Conservation (phyloP, 2,888 invertebrate species). For the Xestoiulus laeticollis region DNA sequence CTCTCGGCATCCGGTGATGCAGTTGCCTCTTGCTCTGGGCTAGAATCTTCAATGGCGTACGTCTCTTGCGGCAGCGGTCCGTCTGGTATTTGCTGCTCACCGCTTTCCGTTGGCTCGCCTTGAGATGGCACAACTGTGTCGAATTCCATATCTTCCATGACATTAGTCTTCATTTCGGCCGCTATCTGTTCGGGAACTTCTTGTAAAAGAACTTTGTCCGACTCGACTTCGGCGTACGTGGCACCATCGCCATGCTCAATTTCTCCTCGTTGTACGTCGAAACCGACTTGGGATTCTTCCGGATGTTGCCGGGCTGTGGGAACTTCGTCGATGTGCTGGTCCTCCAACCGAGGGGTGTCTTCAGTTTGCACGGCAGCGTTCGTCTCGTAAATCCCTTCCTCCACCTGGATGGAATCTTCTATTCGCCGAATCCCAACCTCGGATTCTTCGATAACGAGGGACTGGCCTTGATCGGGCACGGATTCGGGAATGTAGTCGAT, state of each 20-base stretch:
- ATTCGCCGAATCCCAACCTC: not conserved
- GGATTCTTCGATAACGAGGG: not conserved
- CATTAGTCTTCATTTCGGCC: not conserved
- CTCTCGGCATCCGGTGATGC: not conserved
- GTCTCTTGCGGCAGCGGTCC: not conserved
- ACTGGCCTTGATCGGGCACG: not conserved
- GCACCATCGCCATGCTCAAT: not conserved
- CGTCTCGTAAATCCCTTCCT: not conserved
- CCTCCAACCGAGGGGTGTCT: not conserved
- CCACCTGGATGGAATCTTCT: not conserved
- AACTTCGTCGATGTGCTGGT: not conserved
- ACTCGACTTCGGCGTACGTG: not conserved
- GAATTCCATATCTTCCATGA: not conserved
- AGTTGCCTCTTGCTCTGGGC: not conserved
- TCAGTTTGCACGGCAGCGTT: not conserved
- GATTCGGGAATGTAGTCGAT: constrained; percentile 36
- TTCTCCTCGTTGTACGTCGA: not conserved
- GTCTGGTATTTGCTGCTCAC: not conserved
- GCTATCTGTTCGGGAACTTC: constrained; percentile 21
- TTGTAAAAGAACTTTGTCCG: not conserved
- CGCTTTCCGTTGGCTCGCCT: not conserved
- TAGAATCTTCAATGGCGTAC: not conserved
- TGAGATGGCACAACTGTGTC: not conserved
- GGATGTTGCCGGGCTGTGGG: not conserved
- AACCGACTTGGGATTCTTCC: not conserved